phyloP scores from a whole-genome alignment of 1,140 invertebrate genomes.

The Antheraea mylitta region DNA sequence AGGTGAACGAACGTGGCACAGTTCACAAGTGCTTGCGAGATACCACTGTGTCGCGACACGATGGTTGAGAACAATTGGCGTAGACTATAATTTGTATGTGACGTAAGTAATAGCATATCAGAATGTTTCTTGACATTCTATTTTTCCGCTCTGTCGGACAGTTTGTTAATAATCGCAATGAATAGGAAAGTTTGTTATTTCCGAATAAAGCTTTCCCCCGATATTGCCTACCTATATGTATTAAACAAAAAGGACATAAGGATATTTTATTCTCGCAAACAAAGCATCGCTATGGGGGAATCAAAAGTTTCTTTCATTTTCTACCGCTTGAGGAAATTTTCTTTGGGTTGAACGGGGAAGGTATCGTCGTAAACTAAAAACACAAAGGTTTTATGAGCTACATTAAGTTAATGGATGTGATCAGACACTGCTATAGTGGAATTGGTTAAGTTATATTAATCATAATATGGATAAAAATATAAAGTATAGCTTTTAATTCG shows the following conservation, averaged over 20 bases:
- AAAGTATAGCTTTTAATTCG: no score
- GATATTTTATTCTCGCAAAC: slow-evolving; percentile 32
- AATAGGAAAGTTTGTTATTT: neutral
- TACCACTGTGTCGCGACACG: no score
- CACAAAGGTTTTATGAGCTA: slow-evolving; percentile 62
- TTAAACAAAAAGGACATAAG: slow-evolving; percentile 37
- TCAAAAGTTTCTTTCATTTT: slow-evolving; percentile 53
- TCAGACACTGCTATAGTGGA: slow-evolving; percentile 42
- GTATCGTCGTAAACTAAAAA: slow-evolving; percentile 53
- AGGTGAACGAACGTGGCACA: no score
- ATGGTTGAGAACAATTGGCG: no score
- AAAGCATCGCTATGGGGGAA: slow-evolving; percentile 35
- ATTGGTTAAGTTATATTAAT: slow-evolving; percentile 34
- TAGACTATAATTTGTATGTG: no score
- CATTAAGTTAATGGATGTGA: slow-evolving; percentile 63
- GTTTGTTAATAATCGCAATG: neutral
- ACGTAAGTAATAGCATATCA: neutral
- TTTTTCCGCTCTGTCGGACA: neutral
- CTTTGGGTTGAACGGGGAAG: slow-evolving; percentile 34
- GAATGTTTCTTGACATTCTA: neutral
- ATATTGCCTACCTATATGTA: slow-evolving; percentile 27
- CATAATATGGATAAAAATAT: neutral
- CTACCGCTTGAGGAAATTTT: slow-evolving; percentile 36
- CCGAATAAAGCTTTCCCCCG: slow-evolving; percentile 25
- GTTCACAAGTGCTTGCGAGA: no score